Evolutionary conservation across 2,797 vertebrate genomes (phyloP).

Genomic region (Periparus ater): DNA sequence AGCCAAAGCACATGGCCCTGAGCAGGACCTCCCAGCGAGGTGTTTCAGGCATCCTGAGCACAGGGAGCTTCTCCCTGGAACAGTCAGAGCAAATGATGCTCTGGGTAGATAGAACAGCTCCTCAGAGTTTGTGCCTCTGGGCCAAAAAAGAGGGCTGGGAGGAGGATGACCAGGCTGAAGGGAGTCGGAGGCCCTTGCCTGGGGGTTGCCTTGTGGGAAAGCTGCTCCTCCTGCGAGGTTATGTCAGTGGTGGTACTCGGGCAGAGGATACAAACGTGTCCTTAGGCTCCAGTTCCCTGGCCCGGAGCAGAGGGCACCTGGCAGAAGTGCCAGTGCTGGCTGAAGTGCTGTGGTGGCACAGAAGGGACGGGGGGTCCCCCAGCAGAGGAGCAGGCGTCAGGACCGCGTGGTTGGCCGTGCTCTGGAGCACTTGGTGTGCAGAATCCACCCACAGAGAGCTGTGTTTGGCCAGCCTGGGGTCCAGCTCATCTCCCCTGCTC

Average conservation of each 20-base stretch:
- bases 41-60: background rate
- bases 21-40: background rate
- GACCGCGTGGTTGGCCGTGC: accelerated
- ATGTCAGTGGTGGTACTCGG: accelerated
- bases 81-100: background rate
- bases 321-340: accelerated
- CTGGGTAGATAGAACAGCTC: background rate
- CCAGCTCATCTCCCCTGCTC: background rate
- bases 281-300: accelerated
- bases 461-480: background rate
- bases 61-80: background rate
- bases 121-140: background rate
- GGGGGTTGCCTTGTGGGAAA: accelerated
- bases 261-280: accelerated
- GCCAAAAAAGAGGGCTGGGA: accelerated
- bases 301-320: background rate
- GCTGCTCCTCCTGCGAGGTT: accelerated
- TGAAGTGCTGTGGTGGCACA: accelerated
- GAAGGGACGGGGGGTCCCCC: background rate
- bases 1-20: accelerated
- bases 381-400: accelerated
- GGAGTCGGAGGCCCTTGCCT: background rate
- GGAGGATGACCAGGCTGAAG: background rate
- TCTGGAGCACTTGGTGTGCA: accelerated
- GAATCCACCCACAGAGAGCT: background rate